These are phyloP conservation scores for Hyalella azteca DNA, from an alignment of 2,888 invertebrate species.

Conservation along the genomic window DNA sequence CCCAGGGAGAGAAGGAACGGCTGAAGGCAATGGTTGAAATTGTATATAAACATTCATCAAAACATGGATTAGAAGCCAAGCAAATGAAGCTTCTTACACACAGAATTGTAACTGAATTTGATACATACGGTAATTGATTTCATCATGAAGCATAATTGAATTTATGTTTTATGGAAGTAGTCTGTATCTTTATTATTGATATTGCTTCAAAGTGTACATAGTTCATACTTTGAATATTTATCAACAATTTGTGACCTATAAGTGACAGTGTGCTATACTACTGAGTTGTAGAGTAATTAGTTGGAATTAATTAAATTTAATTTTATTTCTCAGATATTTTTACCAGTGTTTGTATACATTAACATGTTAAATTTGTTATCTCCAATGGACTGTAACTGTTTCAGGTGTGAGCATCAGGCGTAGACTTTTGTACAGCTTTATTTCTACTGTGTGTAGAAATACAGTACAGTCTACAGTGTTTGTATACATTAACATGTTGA, in stretches of 20 bases:
- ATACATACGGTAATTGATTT: neutral
- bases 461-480: neutral
- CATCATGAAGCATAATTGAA: neutral
- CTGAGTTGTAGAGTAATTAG: neutral
- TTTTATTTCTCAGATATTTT: too few species aligned
- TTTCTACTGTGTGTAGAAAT: neutral
- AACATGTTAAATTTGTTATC: neutral
- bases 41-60: neutral
- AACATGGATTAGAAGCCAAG: neutral
- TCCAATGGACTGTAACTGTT: neutral
- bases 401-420: neutral
- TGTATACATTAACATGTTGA: neutral
- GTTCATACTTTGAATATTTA: neutral
- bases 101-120: neutral
- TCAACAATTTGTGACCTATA: neutral
- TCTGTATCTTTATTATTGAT: neutral
- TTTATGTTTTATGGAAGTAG: neutral
- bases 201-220: neutral
- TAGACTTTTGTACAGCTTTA: neutral
- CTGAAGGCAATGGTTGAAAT: neutral
- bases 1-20: neutral
- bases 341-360: too few species aligned
- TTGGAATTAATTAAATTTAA: neutral
- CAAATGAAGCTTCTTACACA: neutral
- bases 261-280: neutral